Percentiles rank a stretch among this genome's conserved stretches.
These are phyloP conservation scores for Mechanitis messenoides DNA, from an alignment of 2,888 invertebrate species.

Conservation along the genomic window DNA sequence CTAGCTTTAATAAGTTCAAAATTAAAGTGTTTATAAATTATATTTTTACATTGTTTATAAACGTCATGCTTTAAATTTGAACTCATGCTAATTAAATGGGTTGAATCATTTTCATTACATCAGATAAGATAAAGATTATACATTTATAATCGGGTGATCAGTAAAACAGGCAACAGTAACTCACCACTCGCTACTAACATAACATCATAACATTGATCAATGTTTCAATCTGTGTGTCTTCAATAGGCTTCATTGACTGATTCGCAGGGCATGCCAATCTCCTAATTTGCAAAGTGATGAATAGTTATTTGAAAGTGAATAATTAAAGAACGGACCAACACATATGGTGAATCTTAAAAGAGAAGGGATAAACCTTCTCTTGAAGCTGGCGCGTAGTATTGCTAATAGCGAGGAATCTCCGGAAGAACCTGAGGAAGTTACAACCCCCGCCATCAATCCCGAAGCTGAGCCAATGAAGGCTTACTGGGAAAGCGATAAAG, in stretches of 20 bases:
- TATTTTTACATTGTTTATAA: slow-evolving; percentile 22
- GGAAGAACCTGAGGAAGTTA: slow-evolving; percentile 42
- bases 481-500: slow-evolving; percentile 69
- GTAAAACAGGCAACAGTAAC: slow-evolving; percentile 48
- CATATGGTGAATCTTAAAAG: slow-evolving; percentile 68
- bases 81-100: slow-evolving; percentile 49
- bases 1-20: slow-evolving; percentile 46
- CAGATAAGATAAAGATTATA: slow-evolving; percentile 55
- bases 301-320: slow-evolving; percentile 59
- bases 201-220: slow-evolving; percentile 47
- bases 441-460: slow-evolving; percentile 34
- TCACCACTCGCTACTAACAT: slow-evolving; percentile 48
- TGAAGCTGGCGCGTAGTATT: slow-evolving; percentile 51
- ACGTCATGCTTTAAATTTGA: slow-evolving; percentile 38
- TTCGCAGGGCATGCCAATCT: slow-evolving; percentile 74
- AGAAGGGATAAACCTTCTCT: slow-evolving; percentile 69
- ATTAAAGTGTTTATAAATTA: background rate
- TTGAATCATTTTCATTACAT: slow-evolving; percentile 49
- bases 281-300: slow-evolving; percentile 61
- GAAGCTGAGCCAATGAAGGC: slow-evolving; percentile 61
- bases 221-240: slow-evolving; percentile 73
- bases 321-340: slow-evolving; percentile 51
- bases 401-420: slow-evolving; percentile 46
- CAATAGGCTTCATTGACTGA: slow-evolving; percentile 74
- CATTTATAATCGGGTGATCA: slow-evolving; percentile 48